Evolutionary conservation across 2,113 vertebrate species (phyloP), one percentile per base, ranked within the genome.

Genomic region (Planiliza haematocheilus): DNA sequence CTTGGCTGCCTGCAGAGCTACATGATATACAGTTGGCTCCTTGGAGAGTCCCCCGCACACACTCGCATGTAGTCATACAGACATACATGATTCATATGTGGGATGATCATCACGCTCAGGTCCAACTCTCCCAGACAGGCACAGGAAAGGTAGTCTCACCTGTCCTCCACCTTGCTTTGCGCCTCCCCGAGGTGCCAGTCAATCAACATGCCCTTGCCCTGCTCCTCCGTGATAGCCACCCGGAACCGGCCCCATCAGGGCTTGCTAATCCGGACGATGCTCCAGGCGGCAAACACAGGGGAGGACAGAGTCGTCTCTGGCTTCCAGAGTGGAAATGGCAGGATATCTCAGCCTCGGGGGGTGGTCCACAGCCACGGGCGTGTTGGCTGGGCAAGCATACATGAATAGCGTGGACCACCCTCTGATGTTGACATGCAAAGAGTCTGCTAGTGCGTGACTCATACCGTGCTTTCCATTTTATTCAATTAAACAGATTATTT

Each of bases 1-100:
- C 79, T n/a, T 88, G 86, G 81, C 77, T 77, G 85, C 77, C 79
- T 64, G 81, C 86, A 75, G 81, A 81, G 86, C 69, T 56, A 85
- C 78, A 85, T 85, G 83, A 92, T 89, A 86, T 76, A 81, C 74
- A 76, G 71, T 39, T 41, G 43, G 82, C 69, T 82, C 80, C 77
- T 75, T 17, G 43, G 63, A 83, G 69, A 79, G 76, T 65, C 64
- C 60, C n/a, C 20, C 45, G 21, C 66, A 49, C 74, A 57, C 63
- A 57, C 63, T 18, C 55, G 51, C 60, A 77, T 41, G 53, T 56
- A 52, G 56, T 30, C 62, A 53, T 60, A 64, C 42, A 55, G 45
- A 46, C 48, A 45, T 42, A 39, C 17, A 56, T 46, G 77, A 82
- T 70, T 70, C 65, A 79, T 73, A 60, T n/a, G 38, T 51, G 24